Evolutionary conservation across 1,140 invertebrate species (phyloP).

Genomic region (Macrobrachium rosenbergii): DNA sequence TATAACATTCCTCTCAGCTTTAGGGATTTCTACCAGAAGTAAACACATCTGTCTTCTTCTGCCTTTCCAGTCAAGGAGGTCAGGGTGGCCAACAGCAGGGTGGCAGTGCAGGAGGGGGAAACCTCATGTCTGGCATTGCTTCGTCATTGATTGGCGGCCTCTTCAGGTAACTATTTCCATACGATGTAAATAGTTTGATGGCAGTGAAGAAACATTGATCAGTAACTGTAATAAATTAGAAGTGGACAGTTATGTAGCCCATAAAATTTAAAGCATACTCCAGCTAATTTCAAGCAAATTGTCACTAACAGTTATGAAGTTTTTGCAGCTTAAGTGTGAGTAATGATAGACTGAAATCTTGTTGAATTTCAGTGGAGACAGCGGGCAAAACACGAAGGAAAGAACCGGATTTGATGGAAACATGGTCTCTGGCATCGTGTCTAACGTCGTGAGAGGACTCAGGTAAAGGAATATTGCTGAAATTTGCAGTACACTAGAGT

Average conservation of each 20-base stretch:
- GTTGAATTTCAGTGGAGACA: constrained; percentile 24
- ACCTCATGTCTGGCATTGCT: constrained; percentile 42
- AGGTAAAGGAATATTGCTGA: constrained; percentile 7
- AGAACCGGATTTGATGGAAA: constrained; percentile 34
- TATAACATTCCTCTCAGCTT: not conserved
- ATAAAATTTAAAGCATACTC: not conserved
- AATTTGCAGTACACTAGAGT: too few relatives aligned
- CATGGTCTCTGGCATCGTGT: constrained; percentile 44
- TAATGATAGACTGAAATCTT: not conserved
- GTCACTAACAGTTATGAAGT: not conserved
- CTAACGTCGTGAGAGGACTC: constrained; percentile 40
- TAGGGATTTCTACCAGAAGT: not conserved
- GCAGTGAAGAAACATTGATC: not conserved
- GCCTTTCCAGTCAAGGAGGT: not conserved
- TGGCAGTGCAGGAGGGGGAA: constrained; percentile 26
- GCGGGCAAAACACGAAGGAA: constrained; percentile 21
- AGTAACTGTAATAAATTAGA: not conserved
- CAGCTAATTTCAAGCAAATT: not conserved
- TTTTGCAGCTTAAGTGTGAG: not conserved
- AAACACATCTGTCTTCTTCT: not conserved
- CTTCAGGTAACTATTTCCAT: constrained; percentile 40
- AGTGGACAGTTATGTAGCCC: not conserved
- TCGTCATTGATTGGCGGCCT: constrained; percentile 45
- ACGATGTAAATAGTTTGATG: not conserved
- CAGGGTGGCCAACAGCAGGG: not conserved